Percentiles rank a stretch among this genome's conserved stretches.
These are phyloP conservation scores for Upupa epops DNA, from an alignment of 2,113 vertebrate genomes.

Conservation along the genomic window DNA sequence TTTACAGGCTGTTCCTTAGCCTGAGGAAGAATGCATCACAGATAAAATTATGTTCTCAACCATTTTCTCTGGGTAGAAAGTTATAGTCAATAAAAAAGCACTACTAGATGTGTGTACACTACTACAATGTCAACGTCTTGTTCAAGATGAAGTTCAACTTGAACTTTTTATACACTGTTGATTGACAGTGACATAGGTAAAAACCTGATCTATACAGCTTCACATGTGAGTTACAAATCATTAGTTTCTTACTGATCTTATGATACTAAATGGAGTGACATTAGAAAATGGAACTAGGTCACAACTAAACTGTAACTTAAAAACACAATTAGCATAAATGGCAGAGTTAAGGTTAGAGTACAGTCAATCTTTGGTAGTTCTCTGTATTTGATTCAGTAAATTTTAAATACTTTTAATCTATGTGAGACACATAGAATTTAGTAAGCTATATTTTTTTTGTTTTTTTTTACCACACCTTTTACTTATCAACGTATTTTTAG, in stretches of 20 bases:
- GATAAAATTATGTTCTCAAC: neutral
- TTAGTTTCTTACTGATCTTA: slow-evolving; percentile 11
- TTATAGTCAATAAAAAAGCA: neutral
- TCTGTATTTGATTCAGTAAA: neutral
- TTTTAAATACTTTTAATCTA: neutral
- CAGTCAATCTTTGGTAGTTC: neutral
- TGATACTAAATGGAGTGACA: neutral
- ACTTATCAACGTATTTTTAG: neutral
- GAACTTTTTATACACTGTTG: neutral
- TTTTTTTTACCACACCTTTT: neutral
- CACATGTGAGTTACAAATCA: neutral
- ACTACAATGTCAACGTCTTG: neutral
- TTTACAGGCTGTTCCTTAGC: neutral
- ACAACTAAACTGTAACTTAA: neutral
- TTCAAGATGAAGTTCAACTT: neutral
- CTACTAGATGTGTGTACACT: neutral
- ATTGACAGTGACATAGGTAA: neutral
- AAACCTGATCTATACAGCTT: neutral
- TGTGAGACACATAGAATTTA: neutral
- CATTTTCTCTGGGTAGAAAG: neutral
- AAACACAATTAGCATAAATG: neutral
- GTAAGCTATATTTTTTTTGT: neutral
- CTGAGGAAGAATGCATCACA: neutral
- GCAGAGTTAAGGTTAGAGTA: neutral
- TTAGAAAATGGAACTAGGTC: neutral